Conservation (phyloP, 2,797 vertebrate species). For the Microcaecilia unicolor region DNA sequence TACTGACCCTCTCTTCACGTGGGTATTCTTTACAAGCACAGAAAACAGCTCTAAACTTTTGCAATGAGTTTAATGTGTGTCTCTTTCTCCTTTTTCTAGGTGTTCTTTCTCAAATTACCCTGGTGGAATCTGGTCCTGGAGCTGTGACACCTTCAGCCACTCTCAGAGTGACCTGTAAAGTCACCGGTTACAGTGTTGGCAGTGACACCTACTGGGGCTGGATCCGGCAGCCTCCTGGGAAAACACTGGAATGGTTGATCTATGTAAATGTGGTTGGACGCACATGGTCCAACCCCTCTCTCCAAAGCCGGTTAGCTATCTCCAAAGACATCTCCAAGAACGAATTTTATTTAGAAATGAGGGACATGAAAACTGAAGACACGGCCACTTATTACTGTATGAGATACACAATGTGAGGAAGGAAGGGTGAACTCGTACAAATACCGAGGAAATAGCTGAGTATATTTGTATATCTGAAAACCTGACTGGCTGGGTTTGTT, state of each 20-base stretch:
- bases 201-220: background rate
- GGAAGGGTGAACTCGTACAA: too few species aligned
- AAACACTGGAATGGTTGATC: background rate
- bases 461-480: too few species aligned
- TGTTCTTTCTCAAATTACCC: background rate
- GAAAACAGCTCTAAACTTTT: too few species aligned
- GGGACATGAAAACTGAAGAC: background rate
- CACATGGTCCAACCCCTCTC: background rate
- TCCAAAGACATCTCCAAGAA: background rate
- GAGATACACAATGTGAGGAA: too few species aligned
- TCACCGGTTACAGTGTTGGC: background rate
- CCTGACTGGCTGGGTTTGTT: too few species aligned
- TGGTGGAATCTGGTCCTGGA: background rate
- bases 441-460: too few species aligned
- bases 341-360: background rate
- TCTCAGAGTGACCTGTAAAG: background rate
- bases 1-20: too few species aligned
- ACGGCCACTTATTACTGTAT: conserved; percentile 1
- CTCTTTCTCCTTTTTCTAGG: background rate
- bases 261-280: background rate
- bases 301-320: too few species aligned
- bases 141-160: background rate
- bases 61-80: too few species aligned
- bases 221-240: background rate
- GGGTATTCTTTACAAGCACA: too few species aligned